These are phyloP conservation scores for Hydropsyche betteni DNA, from an alignment of 2,888 invertebrate genomes.

Conservation along the genomic window DNA sequence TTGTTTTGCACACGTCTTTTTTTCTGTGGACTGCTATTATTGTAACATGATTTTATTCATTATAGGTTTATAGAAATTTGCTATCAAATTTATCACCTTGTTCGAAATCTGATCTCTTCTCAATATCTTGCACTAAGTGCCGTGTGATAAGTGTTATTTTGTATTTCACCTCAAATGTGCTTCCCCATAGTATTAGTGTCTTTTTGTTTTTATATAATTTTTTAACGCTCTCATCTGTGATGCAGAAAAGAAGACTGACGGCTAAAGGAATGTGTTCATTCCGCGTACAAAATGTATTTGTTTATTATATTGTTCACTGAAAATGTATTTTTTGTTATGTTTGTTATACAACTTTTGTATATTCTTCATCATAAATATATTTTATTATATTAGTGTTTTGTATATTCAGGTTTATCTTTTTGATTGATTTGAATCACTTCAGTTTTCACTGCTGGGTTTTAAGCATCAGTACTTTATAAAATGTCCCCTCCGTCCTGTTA, in stretches of 20 bases:
- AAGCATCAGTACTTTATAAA: too few relatives aligned
- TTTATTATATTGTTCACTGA: conserved; percentile 1
- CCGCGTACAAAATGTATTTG: background rate
- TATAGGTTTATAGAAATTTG: conserved; percentile 30
- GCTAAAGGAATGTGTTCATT: background rate
- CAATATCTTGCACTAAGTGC: conserved; percentile 27
- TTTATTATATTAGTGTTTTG: background rate
- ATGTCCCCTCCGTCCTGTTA: too few relatives aligned
- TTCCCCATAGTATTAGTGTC: conserved; percentile 7
- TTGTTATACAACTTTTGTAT: background rate
- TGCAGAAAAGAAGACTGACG: conserved; percentile 23
- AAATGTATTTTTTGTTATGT: conserved; percentile 1
- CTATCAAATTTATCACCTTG: conserved; percentile 28
- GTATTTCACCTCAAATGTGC: background rate
- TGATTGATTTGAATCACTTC: too few relatives aligned
- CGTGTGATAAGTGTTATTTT: conserved; percentile 26
- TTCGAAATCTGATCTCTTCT: conserved; percentile 25
- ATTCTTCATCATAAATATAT: background rate
- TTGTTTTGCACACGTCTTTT: background rate
- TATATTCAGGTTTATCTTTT: too few relatives aligned
- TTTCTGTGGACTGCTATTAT: conserved; percentile 13
- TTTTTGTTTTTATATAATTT: conserved; percentile 16
- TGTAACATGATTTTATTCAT: conserved; percentile 25
- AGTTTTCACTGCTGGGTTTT: too few relatives aligned
- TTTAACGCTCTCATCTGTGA: conserved; percentile 6